Base-by-base conservation (phyloP, 1,140 invertebrate genomes). In the Drusus annulatus region DNA sequence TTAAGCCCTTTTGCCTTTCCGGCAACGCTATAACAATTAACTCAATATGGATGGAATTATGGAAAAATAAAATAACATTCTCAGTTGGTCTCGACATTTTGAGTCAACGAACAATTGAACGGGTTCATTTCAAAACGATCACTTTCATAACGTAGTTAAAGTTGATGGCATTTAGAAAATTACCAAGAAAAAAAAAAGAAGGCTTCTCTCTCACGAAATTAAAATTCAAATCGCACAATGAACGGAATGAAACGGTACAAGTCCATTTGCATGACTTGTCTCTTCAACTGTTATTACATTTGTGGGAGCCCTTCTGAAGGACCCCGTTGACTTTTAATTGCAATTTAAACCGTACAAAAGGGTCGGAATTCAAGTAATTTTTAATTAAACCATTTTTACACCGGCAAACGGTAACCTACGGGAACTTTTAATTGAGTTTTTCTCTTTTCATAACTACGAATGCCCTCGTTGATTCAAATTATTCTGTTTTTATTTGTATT, bases 311-410 rank as follows among this genome's bases (percentile, higher is more conserved):
- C 56, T 60, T 19, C 56, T 7, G 19, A 13, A 45, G 56, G 3
- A 19, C 17, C 17, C 36, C 7, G 36, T 45, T 45, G 36, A 45
- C 56, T 60, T 19, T 60, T 60, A 60, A 60, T 60, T 60, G 56
- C 56, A 23, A 60, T 60, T 19, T 23, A 7, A 23, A 19, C 56
- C 56, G 19, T 60, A 10, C 56, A 60, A 60, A 60, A 60, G 56
- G 56, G 56, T 60, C 23, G 19, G 56, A 60, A 8, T 23, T 23
- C 5, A 13, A 45, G 56, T 60, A 21, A 60, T 60, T 60, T 60
- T 60, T 60, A 60, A 60, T 60, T 60, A 60, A 60, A 21, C 56
- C 56, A 17, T 60, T 60, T 60, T 60, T 21, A 60, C 56, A 60
- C 56, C 2, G 19, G 23, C 56, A 19, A 21, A 19, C 3, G 17